A percentile compares a stretch with the other conserved stretches of the same genome.
These are phyloP conservation scores for Ditylenchus dipsaci DNA, from an alignment of 1,140 invertebrate genomes.

Conservation along the genomic window DNA sequence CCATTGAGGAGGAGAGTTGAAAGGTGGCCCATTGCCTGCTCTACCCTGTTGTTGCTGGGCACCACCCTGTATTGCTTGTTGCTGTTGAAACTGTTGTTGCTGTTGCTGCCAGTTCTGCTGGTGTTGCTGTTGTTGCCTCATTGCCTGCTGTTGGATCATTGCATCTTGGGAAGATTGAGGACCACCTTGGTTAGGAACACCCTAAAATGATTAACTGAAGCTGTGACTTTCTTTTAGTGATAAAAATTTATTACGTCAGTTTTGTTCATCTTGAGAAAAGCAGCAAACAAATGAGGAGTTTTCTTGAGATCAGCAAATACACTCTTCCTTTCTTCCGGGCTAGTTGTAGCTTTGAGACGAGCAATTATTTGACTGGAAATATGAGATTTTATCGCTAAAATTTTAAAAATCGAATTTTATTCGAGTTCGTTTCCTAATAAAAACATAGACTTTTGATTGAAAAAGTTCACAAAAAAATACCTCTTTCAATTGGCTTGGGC, in stretches of 20 bases:
- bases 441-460: too few relatives aligned
- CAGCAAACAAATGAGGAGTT: conserved; percentile 45
- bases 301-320: conserved; percentile 40
- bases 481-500: too few relatives aligned
- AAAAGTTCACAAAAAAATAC: too few relatives aligned
- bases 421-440: too few relatives aligned
- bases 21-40: background rate
- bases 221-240: background rate
- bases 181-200: background rate
- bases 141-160: conserved; percentile 2
- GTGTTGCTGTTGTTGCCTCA: background rate
- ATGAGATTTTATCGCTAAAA: too few relatives aligned
- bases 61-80: background rate
- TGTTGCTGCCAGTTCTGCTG: background rate
- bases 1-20: background rate
- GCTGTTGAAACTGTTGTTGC: conserved; percentile 1
- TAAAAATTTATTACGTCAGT: background rate
- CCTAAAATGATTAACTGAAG: background rate
- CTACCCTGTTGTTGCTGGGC: background rate
- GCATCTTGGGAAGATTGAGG: background rate
- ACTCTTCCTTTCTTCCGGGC: conserved; percentile 5
- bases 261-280: conserved; percentile 38
- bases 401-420: too few relatives aligned
- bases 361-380: background rate
- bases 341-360: conserved; percentile 1